These are phyloP conservation scores for Drosophila subsilvestris DNA, from an alignment of 2,888 invertebrate genomes.

Conservation along the genomic window DNA sequence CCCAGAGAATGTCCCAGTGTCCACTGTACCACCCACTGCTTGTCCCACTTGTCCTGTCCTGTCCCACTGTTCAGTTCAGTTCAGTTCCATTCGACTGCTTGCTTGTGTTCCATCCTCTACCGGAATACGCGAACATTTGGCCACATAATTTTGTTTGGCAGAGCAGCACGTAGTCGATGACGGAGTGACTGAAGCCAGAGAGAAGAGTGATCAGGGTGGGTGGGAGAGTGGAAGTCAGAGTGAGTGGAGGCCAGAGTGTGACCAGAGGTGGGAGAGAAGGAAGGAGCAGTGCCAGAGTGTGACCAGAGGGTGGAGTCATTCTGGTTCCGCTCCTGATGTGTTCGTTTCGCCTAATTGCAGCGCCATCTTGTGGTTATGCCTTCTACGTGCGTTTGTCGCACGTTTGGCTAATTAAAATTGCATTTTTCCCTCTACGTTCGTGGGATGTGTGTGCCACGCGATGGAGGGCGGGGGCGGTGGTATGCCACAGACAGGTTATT, in stretches of 20 bases:
- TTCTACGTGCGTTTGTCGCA: slow-evolving; percentile 72
- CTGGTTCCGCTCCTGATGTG: slow-evolving; percentile 18
- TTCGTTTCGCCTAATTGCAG: slow-evolving; percentile 66
- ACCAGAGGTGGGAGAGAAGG: not conserved
- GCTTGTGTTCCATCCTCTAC: not conserved
- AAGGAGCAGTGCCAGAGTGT: not conserved
- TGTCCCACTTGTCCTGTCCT: not conserved
- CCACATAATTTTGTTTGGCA: slow-evolving; percentile 76
- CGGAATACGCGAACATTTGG: slow-evolving; percentile 49
- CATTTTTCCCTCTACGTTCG: slow-evolving; percentile 60
- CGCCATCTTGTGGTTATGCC: slow-evolving; percentile 75
- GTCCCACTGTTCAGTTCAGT: too few species aligned
- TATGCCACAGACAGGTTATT: slow-evolving; percentile 26
- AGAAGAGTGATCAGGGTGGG: slow-evolving; percentile 1
- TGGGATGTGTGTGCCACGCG: not conserved
- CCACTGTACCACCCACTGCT: slow-evolving; percentile 19
- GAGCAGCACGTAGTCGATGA: slow-evolving; percentile 64
- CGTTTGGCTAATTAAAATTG: slow-evolving; percentile 76
- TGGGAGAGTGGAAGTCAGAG: not conserved
- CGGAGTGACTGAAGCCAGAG: slow-evolving; percentile 38
- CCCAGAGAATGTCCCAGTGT: slow-evolving; percentile 47
- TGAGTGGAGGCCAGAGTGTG: not conserved
- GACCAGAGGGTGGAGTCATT: not conserved
- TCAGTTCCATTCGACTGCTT: not conserved
- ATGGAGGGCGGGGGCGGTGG: not conserved